Base-by-base conservation (phyloP, 2,888 invertebrate genomes). In the Callosobruchus maculatus region DNA sequence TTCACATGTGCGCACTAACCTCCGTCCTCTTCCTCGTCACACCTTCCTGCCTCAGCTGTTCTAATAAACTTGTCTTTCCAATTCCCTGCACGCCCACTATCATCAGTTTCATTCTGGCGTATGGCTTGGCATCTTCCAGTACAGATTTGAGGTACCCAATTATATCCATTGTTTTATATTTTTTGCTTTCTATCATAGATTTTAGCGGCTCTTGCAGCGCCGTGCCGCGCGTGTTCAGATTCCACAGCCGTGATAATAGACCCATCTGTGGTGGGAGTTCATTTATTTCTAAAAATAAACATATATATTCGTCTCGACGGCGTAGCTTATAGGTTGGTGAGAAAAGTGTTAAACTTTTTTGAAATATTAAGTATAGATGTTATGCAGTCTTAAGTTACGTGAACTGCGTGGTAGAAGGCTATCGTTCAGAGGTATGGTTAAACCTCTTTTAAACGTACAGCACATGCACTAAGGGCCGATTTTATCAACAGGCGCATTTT, bases 231-330 rank as follows among this genome's bases (percentile, higher is more conserved):
- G 98, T 95, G 86, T 96, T 97, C 67, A 99, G 89, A 88, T 97
- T 98, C 98, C 99, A 99, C 67, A 99, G 89, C n/a, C 97, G 92
- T 0, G 95, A 94, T 0, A 99, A 90, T 7, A 98, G 88, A 0
- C 99, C 99, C 92, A 99, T 94, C 86, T 98, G 96, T 0, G 98
- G 95, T 0, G 99, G 99, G 73, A 99, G 90, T 83, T 97, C 95
- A 4, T 91, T 91, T 72, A 97, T 92, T 67, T 96, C 96, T 88
- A 89, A 81, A 87, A 85, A 81, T 81, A 80, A 72, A 77, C 49
- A 71, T 49, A 18, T 49, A 49, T 49, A 13, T 49, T 49, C 13
- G 18, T 49, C 4, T 5, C 49, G 13, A 18, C 4, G 1, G 49
- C 13, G 49, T 49, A 49, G n/a, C n/a, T n/a, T n/a, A n/a, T n/a